Base-by-base conservation (phyloP, 1,140 invertebrate genomes). In the Papilio glaucus region DNA sequence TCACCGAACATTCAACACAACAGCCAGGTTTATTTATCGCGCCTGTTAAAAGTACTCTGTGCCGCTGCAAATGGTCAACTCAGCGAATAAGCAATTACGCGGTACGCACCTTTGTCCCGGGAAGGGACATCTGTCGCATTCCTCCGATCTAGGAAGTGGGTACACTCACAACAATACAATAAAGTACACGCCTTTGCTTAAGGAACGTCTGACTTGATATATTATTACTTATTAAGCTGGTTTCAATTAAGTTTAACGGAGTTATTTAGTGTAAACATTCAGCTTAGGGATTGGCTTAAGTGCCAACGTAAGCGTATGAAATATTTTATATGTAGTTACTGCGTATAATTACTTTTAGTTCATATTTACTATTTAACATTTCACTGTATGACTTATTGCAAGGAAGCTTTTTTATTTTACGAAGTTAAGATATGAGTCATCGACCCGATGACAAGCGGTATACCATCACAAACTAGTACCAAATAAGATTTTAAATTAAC, bases 121-220 rank as follows among this genome's bases (percentile, higher is more conserved):
- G 67, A 69, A 69, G 67, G 67, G 67, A 69, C 67, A 69, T 69
- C 67, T 69, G 67, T 69, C 67, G 67, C 67, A 69, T 69, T 69
- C 67, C 67, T 49, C 26, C 67, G 42, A 69, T 49, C 67, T 37
- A 69, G 67, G 67, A 69, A 69, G 67, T 68, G 15, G 63, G 63
- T 69, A 69, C 67, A 29, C 41, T 65, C 41, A 69, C 41, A 69
- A 69, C 67, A 69, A 69, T 69, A 69, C 67, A 26, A 69, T 69
- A 69, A 69, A 69, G 67, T 33, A 69, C 67, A 26, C 67, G 67
- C 67, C 67, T 69, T 42, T 69, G 42, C 67, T 53, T 53, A 69
- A 49, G 67, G 67, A 49, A 69, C 42, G 26, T 45, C 29, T 53
- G 67, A 49, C 12, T 69, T 69, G 67, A 69, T 69, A 49, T 69